These are phyloP conservation scores for Peromyscus attwateri DNA, from an alignment of 2,797 vertebrate species.

Conservation along the genomic window DNA sequence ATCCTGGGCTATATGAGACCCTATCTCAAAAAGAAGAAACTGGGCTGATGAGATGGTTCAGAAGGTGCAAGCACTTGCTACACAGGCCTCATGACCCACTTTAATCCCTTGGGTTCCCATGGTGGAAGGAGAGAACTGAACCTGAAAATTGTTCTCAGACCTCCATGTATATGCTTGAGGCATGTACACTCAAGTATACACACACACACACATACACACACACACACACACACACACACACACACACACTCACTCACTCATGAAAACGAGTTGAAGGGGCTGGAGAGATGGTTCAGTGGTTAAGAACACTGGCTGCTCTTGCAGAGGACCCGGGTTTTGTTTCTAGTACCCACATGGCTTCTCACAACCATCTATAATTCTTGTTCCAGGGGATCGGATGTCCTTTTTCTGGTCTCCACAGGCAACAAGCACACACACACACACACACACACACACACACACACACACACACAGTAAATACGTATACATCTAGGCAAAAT, in stretches of 20 bases:
- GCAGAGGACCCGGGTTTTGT: background rate
- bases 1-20: background rate
- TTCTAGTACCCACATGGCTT: background rate
- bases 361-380: background rate
- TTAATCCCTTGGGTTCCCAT: background rate
- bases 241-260: background rate
- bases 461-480: background rate
- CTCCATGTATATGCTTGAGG: background rate
- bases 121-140: background rate
- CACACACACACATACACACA: background rate
- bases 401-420: background rate
- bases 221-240: background rate
- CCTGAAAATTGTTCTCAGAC: background rate
- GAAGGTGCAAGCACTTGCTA: background rate
- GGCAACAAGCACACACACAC: background rate
- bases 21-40: background rate
- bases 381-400: background rate
- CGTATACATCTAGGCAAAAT: background rate
- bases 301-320: background rate
- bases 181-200: background rate
- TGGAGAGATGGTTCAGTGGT: background rate
- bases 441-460: too few species aligned
- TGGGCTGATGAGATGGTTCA: background rate
- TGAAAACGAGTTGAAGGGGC: background rate
- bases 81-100: background rate